Evolutionary conservation across 1,140 invertebrate genomes (phyloP), one percentile per base, ranked within the genome.

Genomic region (Solenopsis invicta): DNA sequence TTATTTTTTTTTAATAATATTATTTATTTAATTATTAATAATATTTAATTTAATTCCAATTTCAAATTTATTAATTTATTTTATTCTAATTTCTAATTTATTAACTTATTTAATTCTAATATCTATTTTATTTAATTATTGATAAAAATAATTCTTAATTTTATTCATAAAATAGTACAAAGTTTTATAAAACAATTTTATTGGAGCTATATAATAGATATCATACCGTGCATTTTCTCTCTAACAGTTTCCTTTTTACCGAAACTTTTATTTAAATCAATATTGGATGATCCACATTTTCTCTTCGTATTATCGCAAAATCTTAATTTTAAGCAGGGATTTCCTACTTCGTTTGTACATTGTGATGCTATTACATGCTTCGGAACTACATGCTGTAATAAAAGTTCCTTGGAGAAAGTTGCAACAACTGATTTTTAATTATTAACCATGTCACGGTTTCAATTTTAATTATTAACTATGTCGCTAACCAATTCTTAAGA

Each of bases 251-350:
- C 45, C 5, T 74, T 50, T 48, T 64, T 34, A 5, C 3, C 10
- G 0, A 54, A 18, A 77, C 5, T 61, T 48, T 16, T 50, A 18
- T 64, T 34, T 48, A 29, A 29, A 54, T 81, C 12, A 45, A 5
- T 59, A 72, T 52, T 18, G 0, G 41, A n/a, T 52, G 16, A n/a
- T 18, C 34, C 13, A 41, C 52, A 82, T 74, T 88, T 82, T 12
- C n/a, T 74, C 54, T 67, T 45, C 4, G 48, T 48, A 54, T 86
- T 52, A 21, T 41, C 72, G 9, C 74, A 21, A 54, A 91, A 62
- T 76, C 89, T 82, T 41, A 92, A 86, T 74, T 91, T 92, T 29
- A 91, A 85, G 21, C 77, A 88, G 0, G 69, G 69, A 67, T 87
- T 88, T 37, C 72, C 91, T 54, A 54, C 21, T 18, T 56, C 52